These are phyloP conservation scores for Pteropus rufus DNA, from an alignment of 2,797 vertebrate species.

Conservation along the genomic window DNA sequence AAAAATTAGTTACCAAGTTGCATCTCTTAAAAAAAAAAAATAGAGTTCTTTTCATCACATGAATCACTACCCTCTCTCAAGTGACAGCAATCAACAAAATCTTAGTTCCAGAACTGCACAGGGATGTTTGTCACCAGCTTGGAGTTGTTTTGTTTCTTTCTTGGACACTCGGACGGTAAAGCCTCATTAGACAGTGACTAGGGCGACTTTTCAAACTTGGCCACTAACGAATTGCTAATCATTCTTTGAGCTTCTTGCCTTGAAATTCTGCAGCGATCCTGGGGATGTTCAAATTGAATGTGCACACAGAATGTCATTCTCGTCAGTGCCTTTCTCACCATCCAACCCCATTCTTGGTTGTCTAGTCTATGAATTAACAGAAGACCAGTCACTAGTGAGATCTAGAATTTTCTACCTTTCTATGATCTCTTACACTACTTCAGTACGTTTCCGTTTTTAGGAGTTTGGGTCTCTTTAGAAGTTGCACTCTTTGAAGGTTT, in stretches of 20 bases:
- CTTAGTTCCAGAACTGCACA: conserved; percentile 47
- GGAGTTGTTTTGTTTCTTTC: conserved; percentile 67
- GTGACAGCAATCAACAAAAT: conserved; percentile 69
- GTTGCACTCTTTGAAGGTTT: background rate
- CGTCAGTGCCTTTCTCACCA: background rate
- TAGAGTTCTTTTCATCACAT: conserved; percentile 75
- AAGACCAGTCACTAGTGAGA: background rate
- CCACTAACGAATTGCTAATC: conserved; percentile 61
- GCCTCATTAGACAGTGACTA: conserved; percentile 67
- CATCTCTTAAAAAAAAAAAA: conserved; percentile 81
- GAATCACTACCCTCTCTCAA: conserved; percentile 77
- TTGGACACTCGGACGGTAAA: background rate
- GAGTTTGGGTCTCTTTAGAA: background rate
- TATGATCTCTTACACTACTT: background rate
- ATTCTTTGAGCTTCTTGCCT: background rate
- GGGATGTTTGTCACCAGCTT: conserved; percentile 73
- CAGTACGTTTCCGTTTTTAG: background rate
- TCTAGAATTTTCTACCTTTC: background rate
- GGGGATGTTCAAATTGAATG: conserved; percentile 43
- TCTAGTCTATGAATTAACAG: background rate
- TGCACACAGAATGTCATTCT: background rate
- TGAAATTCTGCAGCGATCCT: conserved; percentile 62
- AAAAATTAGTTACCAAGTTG: conserved; percentile 87
- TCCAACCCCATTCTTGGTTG: background rate
- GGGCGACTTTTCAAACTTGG: conserved; percentile 70